Evolutionary conservation across 2,888 invertebrate species (phyloP), one percentile per base, ranked within the genome.

Genomic region (Cephus spinipes): DNA sequence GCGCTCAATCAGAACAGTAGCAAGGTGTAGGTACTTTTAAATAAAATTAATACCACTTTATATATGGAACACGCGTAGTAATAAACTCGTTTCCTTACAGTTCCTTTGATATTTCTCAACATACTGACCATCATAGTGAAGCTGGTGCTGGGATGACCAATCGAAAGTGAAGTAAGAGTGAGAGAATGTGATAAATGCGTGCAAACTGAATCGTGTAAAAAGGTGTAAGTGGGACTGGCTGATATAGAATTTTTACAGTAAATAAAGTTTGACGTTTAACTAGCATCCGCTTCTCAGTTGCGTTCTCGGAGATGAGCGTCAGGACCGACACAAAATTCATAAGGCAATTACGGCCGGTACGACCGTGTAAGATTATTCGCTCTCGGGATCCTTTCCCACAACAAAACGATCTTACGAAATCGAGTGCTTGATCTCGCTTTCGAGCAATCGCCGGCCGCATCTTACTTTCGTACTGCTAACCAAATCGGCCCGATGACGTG

Each of bases 1-100:
- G 55, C 94, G 97, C 88, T 98, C 99, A 2, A 98, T 99, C 83
- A 94, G 98, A 88, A 99, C 98, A 79, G 99, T 99, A n/a, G 97
- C 98, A 88, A 96, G 98, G 94, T 97, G 99, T 99, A 94, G 95
- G 96, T 94, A 84, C 81, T 30, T 55, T 55, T 23, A 9, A 23
- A 9, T 55, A 23, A 55, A 55, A 55, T 15, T 55, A 3, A 55
- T 83, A 32, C 32, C 31, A 23, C 9, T 23, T 55, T 23, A 23
- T 55, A 55, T 23, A 23, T 9, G 23, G 23, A 55, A 9, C 23
- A 23, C 32, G 12, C 11, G 1, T 71, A 15, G 12, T 31, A 71
- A 31, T 31, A 31, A 71, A 71, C 12, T 11, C 15, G 88, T 92
- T 93, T 91, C 92, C 88, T 97, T 97, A 89, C 96, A 99, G 98